phyloP scores from a whole-genome alignment of 2,888 invertebrate species.

The Coenonympha glycerion region DNA sequence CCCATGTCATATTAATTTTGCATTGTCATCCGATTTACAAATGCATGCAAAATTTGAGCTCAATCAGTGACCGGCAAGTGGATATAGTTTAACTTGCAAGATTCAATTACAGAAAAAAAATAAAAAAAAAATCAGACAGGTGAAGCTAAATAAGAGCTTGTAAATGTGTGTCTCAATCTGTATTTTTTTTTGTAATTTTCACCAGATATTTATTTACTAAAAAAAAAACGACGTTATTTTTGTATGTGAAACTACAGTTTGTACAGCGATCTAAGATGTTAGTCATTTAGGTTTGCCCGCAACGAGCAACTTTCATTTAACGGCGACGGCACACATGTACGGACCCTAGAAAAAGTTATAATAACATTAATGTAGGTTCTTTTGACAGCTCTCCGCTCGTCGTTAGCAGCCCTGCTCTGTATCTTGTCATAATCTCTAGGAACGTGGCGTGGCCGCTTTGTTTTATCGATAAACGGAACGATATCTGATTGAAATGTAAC shows the following conservation, averaged over 20 bases:
- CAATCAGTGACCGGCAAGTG: too few species aligned
- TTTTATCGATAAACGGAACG: slow-evolving; percentile 27
- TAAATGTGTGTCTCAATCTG: too few species aligned
- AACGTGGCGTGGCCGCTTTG: slow-evolving; percentile 38
- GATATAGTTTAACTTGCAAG: too few species aligned
- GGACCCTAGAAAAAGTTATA: slow-evolving; percentile 71
- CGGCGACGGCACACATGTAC: slow-evolving; percentile 24
- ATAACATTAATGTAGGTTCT: slow-evolving; percentile 75
- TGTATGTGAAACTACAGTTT: not conserved
- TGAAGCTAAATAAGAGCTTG: too few species aligned
- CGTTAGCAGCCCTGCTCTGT: slow-evolving; percentile 73
- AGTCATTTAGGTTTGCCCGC: slow-evolving; percentile 7
- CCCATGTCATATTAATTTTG: too few species aligned
- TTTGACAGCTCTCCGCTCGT: slow-evolving; percentile 70
- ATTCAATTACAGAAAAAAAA: too few species aligned
- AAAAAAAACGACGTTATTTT: too few species aligned
- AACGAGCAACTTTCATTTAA: slow-evolving; percentile 8
- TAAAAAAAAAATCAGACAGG: too few species aligned
- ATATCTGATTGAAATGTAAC: not conserved
- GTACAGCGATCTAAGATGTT: not conserved
- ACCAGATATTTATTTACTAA: too few species aligned
- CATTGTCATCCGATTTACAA: too few species aligned
- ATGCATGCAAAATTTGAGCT: too few species aligned
- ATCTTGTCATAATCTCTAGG: slow-evolving; percentile 74
- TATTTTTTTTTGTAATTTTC: too few species aligned